Evolutionary conservation across 2,797 vertebrate species (phyloP).

Genomic region (Cynodonichthys magdalenae): DNA sequence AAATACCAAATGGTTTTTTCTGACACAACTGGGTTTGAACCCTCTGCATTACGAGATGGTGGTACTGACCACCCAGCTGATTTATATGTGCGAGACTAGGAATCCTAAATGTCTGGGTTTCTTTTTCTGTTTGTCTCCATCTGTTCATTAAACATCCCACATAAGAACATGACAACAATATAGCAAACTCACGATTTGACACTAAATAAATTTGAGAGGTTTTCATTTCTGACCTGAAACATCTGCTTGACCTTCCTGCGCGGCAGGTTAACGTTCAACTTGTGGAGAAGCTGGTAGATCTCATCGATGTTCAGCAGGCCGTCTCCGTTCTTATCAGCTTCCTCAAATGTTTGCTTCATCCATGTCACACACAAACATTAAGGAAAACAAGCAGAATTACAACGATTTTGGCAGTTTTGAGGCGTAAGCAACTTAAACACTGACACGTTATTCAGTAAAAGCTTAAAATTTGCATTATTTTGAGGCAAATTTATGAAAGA

Average conservation of each 20-base stretch:
- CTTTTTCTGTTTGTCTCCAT: too few relatives aligned
- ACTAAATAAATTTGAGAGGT: background rate
- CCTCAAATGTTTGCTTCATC: slow-evolving; percentile 98
- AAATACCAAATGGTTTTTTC: too few relatives aligned
- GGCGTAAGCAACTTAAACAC: background rate
- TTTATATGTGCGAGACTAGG: too few relatives aligned
- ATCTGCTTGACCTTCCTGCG: slow-evolving; percentile 97
- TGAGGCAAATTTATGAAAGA: too few relatives aligned
- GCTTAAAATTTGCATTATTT: background rate
- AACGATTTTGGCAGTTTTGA: background rate
- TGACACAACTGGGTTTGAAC: too few relatives aligned
- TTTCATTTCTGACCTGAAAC: slow-evolving; percentile 89
- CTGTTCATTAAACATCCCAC: too few relatives aligned
- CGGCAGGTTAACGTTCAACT: slow-evolving; percentile 95
- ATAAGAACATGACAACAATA: background rate
- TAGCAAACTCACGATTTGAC: background rate
- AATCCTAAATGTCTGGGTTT: too few relatives aligned
- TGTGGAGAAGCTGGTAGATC: slow-evolving; percentile 96
- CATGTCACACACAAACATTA: slow-evolving; percentile 83
- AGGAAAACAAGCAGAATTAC: slow-evolving; percentile 71
- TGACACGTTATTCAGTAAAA: background rate
- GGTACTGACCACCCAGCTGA: too few relatives aligned
- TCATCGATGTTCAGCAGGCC: slow-evolving; percentile 96
- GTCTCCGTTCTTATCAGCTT: slow-evolving; percentile 97
- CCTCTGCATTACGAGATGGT: too few relatives aligned